Base-by-base conservation (phyloP, 2,888 invertebrate species). In the Lagria hirta region DNA sequence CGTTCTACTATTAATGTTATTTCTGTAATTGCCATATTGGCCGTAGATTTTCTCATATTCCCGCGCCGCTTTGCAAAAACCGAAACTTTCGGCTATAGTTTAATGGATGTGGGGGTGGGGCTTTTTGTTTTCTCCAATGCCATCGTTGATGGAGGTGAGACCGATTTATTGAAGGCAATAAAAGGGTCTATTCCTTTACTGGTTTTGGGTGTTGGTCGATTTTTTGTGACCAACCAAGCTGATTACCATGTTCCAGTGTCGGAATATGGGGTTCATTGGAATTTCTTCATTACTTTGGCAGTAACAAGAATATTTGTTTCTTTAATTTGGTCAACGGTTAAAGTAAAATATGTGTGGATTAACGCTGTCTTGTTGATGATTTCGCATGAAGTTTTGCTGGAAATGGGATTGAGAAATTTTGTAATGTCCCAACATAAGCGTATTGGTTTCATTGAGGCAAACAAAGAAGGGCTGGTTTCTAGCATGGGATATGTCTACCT, bases 251-350 rank as follows among this genome's bases (percentile, higher is more conserved):
- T 88, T 60, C 89, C 93, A 68, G 81, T 88, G 0, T 82, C 87
- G 0, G 99, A 99, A 69, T 99, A 99, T 75, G 99, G 99, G 0
- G 79, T 86, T 0, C 97, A 99, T 69, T 95, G 97, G 91, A 99
- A 99, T 72, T 99, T 99, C 68, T 99, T 98, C 70, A 84, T 95
- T 54, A 97, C 96, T 0, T 73, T 99, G 41, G 93, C 90, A 2
- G 72, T 84, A 22, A 84, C 92, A 10, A 93, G 90, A 72, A 66
- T 91, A 1, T 62, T 87, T 11, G 83, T 85, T 21, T 81, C 82
- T 1, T 51, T 82, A 4, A 59, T 87, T 23, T 70, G 86, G 27
- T 75, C 72, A 30, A 66, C 78, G 5, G 67, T 83, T 1, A 69
- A 74, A 18, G 69, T 77, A 1, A 67, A 73, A 22, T 72, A 75